These are phyloP conservation scores for Micromesistius poutassou DNA, from an alignment of 2,797 vertebrate species.

Conservation along the genomic window DNA sequence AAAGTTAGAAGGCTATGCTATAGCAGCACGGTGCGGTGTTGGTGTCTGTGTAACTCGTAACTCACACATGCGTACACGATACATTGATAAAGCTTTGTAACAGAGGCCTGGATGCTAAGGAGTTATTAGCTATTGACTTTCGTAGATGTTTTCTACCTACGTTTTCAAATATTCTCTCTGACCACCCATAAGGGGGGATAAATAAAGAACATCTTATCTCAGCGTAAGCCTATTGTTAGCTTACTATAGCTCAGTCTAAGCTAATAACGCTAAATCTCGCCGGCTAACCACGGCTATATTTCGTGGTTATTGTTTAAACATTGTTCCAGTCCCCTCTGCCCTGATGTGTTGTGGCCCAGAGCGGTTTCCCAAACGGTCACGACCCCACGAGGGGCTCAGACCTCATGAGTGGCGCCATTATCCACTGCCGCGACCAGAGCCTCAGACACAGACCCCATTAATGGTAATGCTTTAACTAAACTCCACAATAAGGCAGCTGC, in stretches of 20 bases:
- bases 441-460: neutral
- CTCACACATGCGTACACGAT: no score
- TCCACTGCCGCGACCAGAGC: neutral
- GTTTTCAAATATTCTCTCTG: no score
- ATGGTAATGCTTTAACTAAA: neutral
- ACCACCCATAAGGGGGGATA: neutral
- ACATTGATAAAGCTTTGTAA: no score
- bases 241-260: neutral
- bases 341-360: no score
- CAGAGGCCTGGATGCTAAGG: no score
- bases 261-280: neutral
- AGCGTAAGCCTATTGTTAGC: neutral
- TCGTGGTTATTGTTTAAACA: neutral
- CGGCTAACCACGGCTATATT: neutral
- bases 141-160: no score
- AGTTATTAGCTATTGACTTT: no score
- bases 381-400: neutral
- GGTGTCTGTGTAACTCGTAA: no score
- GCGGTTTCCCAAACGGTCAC: neutral
- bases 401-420: neutral
- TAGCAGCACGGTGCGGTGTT: no score
- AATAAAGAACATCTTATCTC: neutral
- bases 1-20: no score
- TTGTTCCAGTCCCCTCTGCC: neutral
- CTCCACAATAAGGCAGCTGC: neutral